Conservation (phyloP, 2,113 vertebrate genomes). For the Pterocles gutturalis region DNA sequence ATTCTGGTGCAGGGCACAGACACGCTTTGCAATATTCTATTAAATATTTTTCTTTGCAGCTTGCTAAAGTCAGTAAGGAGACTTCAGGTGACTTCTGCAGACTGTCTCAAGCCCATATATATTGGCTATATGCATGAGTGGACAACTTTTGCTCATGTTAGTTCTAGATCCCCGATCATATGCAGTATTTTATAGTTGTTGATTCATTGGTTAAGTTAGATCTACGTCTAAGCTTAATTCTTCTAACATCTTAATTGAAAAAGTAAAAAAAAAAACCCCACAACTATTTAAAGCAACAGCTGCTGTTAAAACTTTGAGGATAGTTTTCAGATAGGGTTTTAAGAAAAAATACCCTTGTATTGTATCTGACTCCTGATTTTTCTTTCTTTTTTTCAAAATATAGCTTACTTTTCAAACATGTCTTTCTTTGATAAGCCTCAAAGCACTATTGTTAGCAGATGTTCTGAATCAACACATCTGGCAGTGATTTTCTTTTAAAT, state of each 20-base stretch:
- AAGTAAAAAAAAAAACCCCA: not conserved
- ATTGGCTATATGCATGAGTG: not conserved
- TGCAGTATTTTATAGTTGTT: not conserved
- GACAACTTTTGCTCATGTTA: not conserved
- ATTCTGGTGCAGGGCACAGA: not conserved
- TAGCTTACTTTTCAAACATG: not conserved
- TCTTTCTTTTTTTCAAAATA: conserved; percentile 17
- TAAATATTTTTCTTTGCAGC: not conserved
- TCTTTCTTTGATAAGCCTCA: conserved; percentile 32
- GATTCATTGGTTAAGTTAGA: not conserved
- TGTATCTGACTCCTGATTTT: not conserved
- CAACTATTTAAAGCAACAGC: not conserved
- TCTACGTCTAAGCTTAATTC: not conserved
- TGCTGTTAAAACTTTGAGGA: not conserved
- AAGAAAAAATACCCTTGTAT: not conserved
- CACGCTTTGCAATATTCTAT: not conserved
- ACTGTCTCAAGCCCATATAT: rapidly evolving
- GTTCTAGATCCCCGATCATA: not conserved
- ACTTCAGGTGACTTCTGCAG: not conserved
- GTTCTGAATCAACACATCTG: not conserved
- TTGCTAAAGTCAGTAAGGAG: not conserved
- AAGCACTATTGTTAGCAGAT: not conserved
- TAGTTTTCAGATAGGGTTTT: not conserved
- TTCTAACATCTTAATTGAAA: not conserved
- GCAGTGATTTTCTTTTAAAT: not conserved